Evolutionary conservation across 2,888 invertebrate species (phyloP).

Genomic region (Cataglyphis altisquamis): DNA sequence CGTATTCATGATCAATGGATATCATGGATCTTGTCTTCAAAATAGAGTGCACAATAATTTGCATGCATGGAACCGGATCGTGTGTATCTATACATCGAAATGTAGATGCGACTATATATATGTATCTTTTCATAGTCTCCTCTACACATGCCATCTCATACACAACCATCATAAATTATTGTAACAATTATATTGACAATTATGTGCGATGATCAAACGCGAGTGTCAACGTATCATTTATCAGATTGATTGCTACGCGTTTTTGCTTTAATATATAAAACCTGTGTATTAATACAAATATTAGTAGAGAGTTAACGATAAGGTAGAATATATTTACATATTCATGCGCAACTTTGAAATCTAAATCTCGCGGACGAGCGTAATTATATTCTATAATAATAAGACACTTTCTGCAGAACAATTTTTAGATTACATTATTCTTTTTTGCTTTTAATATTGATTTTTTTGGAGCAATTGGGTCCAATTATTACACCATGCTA

Average conservation of each 20-base stretch:
- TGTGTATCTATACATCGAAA: constrained; percentile 24
- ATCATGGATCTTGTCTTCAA: constrained; percentile 46
- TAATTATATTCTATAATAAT: constrained; percentile 10
- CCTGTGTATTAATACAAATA: constrained; percentile 12
- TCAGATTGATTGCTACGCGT: background rate
- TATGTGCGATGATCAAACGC: constrained; percentile 20
- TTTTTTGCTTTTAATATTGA: background rate
- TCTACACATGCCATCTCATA: background rate
- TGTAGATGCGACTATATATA: constrained; percentile 20
- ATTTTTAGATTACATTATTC: background rate
- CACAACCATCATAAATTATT: constrained; percentile 33
- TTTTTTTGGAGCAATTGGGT: background rate
- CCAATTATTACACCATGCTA: constrained; percentile 42
- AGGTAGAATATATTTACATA: background rate
- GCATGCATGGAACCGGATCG: constrained; percentile 56
- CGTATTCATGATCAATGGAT: constrained; percentile 46
- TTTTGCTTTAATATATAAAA: constrained; percentile 30
- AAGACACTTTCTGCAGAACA: background rate
- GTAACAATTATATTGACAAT: constrained; percentile 53
- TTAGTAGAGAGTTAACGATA: constrained; percentile 27
- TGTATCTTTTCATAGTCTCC: background rate
- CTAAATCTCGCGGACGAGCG: background rate
- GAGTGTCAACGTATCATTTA: background rate
- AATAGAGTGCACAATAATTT: constrained; percentile 67
- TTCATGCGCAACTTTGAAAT: background rate